Percentiles rank a stretch among this genome's conserved stretches.
Evolutionary conservation across 2,113 vertebrate species (phyloP).

Genomic region (Toxotes jaculatrix): DNA sequence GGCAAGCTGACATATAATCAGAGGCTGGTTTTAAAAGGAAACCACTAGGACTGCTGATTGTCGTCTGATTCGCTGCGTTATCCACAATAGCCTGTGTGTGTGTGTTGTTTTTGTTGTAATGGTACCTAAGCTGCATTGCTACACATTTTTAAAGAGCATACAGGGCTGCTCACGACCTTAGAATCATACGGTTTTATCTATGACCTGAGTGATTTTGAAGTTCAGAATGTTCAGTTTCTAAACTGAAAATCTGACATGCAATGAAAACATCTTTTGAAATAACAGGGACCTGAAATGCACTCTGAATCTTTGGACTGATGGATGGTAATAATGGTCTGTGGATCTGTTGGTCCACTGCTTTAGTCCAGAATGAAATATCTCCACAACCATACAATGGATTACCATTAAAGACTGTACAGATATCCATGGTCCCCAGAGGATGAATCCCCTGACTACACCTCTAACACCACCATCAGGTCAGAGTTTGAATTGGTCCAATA

Average conservation of each 20-base stretch:
- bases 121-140: not conserved
- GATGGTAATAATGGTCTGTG: not conserved
- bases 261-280: not conserved
- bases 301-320: not conserved
- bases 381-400: not conserved
- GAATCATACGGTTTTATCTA: not conserved
- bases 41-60: slow-evolving; percentile 52
- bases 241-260: not conserved
- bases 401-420: not conserved
- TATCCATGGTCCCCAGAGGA: not conserved
- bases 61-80: slow-evolving; percentile 35
- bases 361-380: not conserved
- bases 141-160: not conserved
- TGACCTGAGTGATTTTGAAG: not conserved
- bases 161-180: not conserved
- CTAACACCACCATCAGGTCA: not conserved
- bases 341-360: not conserved
- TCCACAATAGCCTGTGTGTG: slow-evolving; percentile 1
- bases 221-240: not conserved
- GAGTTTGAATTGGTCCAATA: no score
- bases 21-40: slow-evolving; percentile 58
- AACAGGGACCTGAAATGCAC: not conserved
- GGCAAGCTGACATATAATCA: slow-evolving; percentile 70
- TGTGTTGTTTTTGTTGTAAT: not conserved
- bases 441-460: not conserved